phyloP scores from a whole-genome alignment of 2,888 invertebrate species.

The Mythimna impura region DNA sequence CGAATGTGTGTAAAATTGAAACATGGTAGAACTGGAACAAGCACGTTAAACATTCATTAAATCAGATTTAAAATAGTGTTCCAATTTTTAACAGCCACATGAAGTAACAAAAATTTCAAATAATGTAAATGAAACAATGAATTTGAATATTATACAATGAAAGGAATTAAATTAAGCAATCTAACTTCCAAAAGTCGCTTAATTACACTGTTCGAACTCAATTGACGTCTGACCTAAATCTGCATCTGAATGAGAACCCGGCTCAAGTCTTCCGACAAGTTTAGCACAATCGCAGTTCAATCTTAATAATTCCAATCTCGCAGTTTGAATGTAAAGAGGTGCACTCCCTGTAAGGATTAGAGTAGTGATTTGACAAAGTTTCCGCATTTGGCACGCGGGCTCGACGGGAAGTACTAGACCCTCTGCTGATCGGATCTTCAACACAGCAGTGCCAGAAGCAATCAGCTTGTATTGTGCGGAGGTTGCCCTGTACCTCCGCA shows the following conservation, averaged over 20 bases:
- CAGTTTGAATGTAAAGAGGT: conserved; percentile 84
- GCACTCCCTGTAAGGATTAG: conserved; percentile 78
- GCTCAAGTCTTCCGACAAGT: conserved; percentile 82
- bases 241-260: conserved; percentile 85
- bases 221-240: conserved; percentile 87
- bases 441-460: conserved; percentile 28
- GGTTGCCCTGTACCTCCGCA: no score
- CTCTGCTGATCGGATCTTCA: conserved; percentile 61
- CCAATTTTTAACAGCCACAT: conserved; percentile 10
- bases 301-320: conserved; percentile 88
- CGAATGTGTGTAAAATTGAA: conserved; percentile 18
- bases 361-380: conserved; percentile 84
- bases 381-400: conserved; percentile 67
- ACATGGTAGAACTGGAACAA: conserved; percentile 18
- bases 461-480: conserved; percentile 25
- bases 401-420: conserved; percentile 48
- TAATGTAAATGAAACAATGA: conserved; percentile 40
- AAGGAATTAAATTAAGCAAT: conserved; percentile 75
- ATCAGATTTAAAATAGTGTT: conserved; percentile 2
- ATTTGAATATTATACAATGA: conserved; percentile 35
- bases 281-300: conserved; percentile 84
- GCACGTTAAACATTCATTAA: conserved; percentile 12
- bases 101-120: conserved; percentile 22
- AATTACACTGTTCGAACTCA: conserved; percentile 85
- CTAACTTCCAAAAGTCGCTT: conserved; percentile 79